Evolutionary conservation across 2,113 vertebrate species (phyloP).

Genomic region (Cynopterus brachyotis): DNA sequence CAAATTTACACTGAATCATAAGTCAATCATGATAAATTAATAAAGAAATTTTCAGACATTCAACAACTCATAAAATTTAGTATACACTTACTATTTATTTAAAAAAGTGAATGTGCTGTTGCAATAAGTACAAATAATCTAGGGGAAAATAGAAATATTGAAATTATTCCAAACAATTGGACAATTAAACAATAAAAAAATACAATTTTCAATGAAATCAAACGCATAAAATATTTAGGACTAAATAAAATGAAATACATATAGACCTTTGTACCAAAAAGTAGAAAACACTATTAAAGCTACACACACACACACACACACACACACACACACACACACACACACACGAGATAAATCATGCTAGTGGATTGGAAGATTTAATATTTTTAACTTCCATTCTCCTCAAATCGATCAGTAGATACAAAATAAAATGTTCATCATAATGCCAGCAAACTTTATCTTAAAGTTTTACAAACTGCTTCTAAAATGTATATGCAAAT

Average conservation of each 20-base stretch:
- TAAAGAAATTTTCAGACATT: conserved; percentile 25
- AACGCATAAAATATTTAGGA: not conserved
- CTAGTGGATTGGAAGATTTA: not conserved
- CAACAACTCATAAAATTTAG: not conserved
- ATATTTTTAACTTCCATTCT: not conserved
- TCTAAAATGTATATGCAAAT: not conserved
- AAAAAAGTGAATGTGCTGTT: conserved; percentile 10
- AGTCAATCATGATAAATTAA: conserved; percentile 42
- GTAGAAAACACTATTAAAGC: not conserved
- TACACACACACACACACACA: too few species aligned
- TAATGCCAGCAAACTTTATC: not conserved
- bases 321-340: too few species aligned
- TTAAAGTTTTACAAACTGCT: not conserved
- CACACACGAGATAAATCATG: conserved; percentile 10
- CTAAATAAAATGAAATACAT: conserved; percentile 19
- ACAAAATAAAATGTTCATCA: not conserved
- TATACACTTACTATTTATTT: not conserved
- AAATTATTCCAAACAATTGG: not conserved
- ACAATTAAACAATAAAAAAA: conserved; percentile 24
- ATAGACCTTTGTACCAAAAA: not conserved
- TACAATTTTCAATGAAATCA: not conserved
- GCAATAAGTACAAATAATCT: not conserved
- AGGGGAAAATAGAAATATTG: not conserved
- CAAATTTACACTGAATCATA: conserved; percentile 13
- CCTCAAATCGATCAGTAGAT: not conserved